Base-by-base conservation (phyloP, 2,113 vertebrate species). In the Genyomyrus donnyi region DNA sequence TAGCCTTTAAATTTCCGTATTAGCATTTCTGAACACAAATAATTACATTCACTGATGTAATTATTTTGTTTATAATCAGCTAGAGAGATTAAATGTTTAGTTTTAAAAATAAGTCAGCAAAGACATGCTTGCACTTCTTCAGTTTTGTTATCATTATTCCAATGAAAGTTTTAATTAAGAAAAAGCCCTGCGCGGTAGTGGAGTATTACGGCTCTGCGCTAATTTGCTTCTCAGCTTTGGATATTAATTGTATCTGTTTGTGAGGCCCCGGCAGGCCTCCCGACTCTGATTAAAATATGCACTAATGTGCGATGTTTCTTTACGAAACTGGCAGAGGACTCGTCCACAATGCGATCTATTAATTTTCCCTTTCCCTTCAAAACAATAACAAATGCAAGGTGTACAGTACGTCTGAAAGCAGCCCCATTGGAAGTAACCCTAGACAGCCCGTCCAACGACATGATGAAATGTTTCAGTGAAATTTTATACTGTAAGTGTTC, bases 151-250 rank as follows among this genome's bases (percentile, higher is more conserved):
- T 50, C 96, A 96, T 91, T 86, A 97, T 96, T 97, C 96, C 96
- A 96, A 96, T 96, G 95, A 96, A 96, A 96, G 80, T 96, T 96
- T 96, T 97, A 97, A 96, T 97, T 97, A 97, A 96, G 95, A 95
- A 94, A 95, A 92, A 93, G 94, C 95, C 87, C 93, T 91, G 93
- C 94, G 92, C 94, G 94, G 95, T 94, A 95, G 93, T 27, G 93
- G 91, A 93, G 94, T 94, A 89, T 94, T 93, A 94, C 93, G 93
- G 93, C 93, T 93, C 85, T 49, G 94, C 93, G 92, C 92, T 94
- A 93, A 94, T 93, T 94, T 95, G 93, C 93, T 92, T 91, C 93
- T 93, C 94, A 93, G 93, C 93, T 94, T 93, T 93, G 91, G 91
- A 94, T 95, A 93, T 94, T 93, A 94, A 93, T 93, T 90, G 85